Conservation (phyloP, 2,888 invertebrate genomes). For the Ochropacha duplaris region DNA sequence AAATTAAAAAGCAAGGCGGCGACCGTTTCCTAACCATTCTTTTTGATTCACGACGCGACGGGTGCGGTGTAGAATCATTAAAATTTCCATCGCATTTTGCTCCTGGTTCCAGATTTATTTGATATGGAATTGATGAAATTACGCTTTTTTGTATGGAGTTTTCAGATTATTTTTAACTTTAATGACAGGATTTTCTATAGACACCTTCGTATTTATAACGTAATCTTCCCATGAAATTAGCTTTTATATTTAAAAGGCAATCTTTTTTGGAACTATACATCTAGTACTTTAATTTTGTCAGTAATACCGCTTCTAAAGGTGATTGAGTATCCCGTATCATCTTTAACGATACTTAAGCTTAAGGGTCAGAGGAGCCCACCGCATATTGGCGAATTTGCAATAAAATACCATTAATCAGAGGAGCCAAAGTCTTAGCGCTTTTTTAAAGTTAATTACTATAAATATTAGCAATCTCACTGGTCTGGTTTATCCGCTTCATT, state of each 20-base stretch:
- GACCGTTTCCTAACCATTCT: slow-evolving; percentile 70
- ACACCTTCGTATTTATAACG: too few species aligned
- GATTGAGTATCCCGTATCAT: neutral
- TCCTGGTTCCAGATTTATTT: slow-evolving; percentile 57
- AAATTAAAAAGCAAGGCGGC: slow-evolving; percentile 78
- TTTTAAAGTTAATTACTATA: slow-evolving; percentile 38
- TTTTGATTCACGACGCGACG: slow-evolving; percentile 67
- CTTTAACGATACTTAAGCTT: neutral
- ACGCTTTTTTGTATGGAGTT: slow-evolving; percentile 12
- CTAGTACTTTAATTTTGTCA: neutral
- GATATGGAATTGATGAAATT: slow-evolving; percentile 41
- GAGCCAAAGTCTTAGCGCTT: slow-evolving; percentile 26
- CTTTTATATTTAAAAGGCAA: too few species aligned
- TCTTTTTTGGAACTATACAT: neutral
- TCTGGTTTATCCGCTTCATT: slow-evolving; percentile 40
- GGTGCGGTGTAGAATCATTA: slow-evolving; percentile 71
- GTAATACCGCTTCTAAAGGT: slow-evolving; percentile 30
- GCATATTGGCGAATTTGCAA: slow-evolving; percentile 1
- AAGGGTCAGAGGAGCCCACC: neutral
- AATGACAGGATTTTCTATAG: too few species aligned
- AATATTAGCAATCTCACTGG: slow-evolving; percentile 41
- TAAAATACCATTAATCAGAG: slow-evolving; percentile 18
- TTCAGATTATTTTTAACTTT: too few species aligned
- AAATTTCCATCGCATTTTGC: slow-evolving; percentile 61
- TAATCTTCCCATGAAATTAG: too few species aligned